These are phyloP conservation scores for Xiphydria camelus DNA, from an alignment of 2,888 invertebrate genomes.

Conservation along the genomic window DNA sequence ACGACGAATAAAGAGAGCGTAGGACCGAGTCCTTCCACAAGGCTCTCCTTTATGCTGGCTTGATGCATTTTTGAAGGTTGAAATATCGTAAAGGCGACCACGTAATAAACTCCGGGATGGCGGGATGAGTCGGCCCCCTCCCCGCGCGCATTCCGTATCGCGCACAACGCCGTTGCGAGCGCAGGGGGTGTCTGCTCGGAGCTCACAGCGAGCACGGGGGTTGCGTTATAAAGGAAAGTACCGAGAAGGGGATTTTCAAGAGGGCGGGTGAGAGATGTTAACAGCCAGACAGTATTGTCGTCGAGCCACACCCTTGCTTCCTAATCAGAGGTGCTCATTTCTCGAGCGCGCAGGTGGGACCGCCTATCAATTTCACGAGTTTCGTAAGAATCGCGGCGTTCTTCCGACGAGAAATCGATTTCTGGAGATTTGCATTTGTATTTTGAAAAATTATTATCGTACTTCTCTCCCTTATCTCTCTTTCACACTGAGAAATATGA, in stretches of 20 bases:
- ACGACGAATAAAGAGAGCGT: too few relatives aligned
- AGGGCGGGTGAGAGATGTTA: slow-evolving; percentile 36
- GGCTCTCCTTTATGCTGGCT: too few relatives aligned
- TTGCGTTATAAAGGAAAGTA: slow-evolving; percentile 35
- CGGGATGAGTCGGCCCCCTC: not conserved
- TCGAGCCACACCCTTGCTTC: slow-evolving; percentile 29
- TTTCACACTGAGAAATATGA: too few relatives aligned
- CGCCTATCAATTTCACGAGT: too few relatives aligned
- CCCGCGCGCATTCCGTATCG: not conserved
- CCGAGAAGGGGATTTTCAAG: slow-evolving; percentile 33
- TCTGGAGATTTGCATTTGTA: too few relatives aligned
- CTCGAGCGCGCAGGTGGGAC: not conserved
- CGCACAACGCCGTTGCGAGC: slow-evolving; percentile 1
- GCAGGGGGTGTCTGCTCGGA: slow-evolving; percentile 6
- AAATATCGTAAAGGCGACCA: slow-evolving; percentile 34
- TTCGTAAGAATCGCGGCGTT: slow-evolving; percentile 18
- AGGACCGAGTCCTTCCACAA: too few relatives aligned
- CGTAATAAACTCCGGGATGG: slow-evolving; percentile 30
- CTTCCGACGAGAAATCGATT: too few relatives aligned
- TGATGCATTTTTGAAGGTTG: slow-evolving; percentile 37
- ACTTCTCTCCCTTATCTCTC: too few relatives aligned
- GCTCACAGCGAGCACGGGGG: slow-evolving; percentile 12
- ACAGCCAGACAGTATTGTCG: slow-evolving; percentile 42
- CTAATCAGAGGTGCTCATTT: slow-evolving; percentile 33
- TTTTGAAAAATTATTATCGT: too few relatives aligned